Base-by-base conservation (phyloP, 2,888 invertebrate genomes). In the Tenthredo amoena region DNA sequence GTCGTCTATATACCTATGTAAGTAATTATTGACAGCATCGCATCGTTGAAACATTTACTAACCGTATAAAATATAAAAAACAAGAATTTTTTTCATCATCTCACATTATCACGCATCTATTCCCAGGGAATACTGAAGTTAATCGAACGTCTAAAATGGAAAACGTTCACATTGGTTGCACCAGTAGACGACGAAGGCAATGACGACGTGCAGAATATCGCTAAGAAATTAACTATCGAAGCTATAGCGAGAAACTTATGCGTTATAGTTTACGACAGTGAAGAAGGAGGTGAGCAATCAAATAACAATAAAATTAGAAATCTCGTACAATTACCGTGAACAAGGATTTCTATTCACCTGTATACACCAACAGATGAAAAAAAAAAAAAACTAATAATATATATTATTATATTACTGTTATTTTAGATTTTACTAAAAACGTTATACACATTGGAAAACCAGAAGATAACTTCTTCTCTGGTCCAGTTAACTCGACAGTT, bases 391-490 rank as follows among this genome's bases (percentile, higher is more conserved):
- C 37, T 34, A 26, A 37, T 2, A 40, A 15, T 40, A 10, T 12
- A 15, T 50, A 79, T 21, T 21, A 21, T 47, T 10, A 50, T 58
- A n/a, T 21, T 7, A n/a, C 43, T 34, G 18, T 65, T 82, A 1
- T 74, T 55, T 4, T 85, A 89, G 92, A 91, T 77, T 89, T 90
- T 43, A 91, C 91, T 4, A 88, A 90, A 47, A 90, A 90, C 55
- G 88, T 93, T n/a, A 88, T 93, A 71, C 90, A 92, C 68, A 89
- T 93, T 83, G 93, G 93, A 50, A 90, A 88, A 82, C 92, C 92
- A 4, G 87, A 88, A 21, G 87, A 87, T 2, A 88, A 86, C 26
- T 91, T 92, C 76, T 91, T 92, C 84, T 86, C 79, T 21, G 88
- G 87, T 31, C 74, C 89, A 12, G 85, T 85, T 1, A 92, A 92